Conservation (phyloP, 2,888 invertebrate genomes). For the Tipula lateralis region DNA sequence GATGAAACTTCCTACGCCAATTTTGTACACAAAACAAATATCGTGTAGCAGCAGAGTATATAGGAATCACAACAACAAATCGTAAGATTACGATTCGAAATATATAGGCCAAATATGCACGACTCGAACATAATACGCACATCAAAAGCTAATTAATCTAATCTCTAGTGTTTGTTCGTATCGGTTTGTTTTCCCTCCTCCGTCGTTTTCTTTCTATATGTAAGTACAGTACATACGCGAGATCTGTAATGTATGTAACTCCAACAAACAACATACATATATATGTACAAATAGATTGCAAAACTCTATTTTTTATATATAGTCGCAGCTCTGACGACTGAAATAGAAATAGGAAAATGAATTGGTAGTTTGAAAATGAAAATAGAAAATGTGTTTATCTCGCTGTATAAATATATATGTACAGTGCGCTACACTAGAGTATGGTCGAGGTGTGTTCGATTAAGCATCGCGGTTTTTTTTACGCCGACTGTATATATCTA, state of each 20-base stretch:
- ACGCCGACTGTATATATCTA: not conserved
- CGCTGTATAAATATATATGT: not conserved
- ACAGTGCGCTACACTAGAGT: not conserved
- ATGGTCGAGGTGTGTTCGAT: not conserved
- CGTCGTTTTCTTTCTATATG: not conserved
- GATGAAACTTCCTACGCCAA: not conserved
- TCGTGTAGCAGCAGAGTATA: not conserved
- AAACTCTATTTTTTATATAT: not conserved
- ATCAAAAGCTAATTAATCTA: conserved; percentile 24
- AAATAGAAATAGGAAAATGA: conserved; percentile 19
- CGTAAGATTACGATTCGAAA: not conserved
- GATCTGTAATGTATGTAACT: not conserved
- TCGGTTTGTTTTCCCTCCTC: not conserved
- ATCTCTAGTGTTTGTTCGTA: not conserved
- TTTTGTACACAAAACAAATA: not conserved
- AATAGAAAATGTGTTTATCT: not conserved
- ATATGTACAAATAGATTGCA: not conserved
- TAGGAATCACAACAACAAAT: not conserved
- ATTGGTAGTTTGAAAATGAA: not conserved
- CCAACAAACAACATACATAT: not conserved
- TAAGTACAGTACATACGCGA: no score
- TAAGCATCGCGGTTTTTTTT: not conserved
- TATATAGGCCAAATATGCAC: not conserved
- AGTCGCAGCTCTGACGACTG: not conserved
- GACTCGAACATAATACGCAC: conserved; percentile 12